Conservation (phyloP, 2,797 vertebrate species). For the Rhincodon typus region DNA sequence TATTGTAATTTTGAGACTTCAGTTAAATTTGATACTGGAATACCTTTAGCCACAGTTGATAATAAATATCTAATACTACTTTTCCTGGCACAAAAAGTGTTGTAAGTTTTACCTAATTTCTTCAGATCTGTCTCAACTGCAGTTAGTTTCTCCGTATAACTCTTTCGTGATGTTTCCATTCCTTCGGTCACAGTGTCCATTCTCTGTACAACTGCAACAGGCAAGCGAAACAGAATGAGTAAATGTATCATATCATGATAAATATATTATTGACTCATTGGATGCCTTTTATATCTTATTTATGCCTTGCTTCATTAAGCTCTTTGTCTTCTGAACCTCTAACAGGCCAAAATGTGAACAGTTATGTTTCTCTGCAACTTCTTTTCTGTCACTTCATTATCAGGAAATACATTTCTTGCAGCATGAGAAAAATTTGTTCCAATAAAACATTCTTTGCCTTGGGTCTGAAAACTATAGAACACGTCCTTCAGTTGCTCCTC, state of each 20-base stretch:
- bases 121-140: conserved; percentile 81
- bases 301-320: not conserved
- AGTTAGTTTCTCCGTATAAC: conserved; percentile 79
- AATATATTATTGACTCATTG: not conserved
- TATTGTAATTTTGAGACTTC: not conserved
- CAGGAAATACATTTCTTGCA: not conserved
- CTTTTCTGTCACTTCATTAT: not conserved
- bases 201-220: conserved; percentile 81
- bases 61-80: not conserved
- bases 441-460: not conserved
- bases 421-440: not conserved
- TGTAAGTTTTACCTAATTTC: conserved; percentile 73
- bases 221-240: not conserved
- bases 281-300: not conserved
- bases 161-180: conserved; percentile 68
- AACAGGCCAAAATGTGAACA: not conserved
- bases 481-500: too few relatives aligned
- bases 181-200: conserved; percentile 87
- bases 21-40: not conserved
- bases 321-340: not conserved
- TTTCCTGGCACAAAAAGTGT: not conserved
- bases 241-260: not conserved
- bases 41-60: not conserved
- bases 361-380: not conserved
- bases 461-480: not conserved